A percentile compares a stretch with the other conserved stretches of the same genome.
Evolutionary conservation across 2,797 vertebrate genomes (phyloP).

Genomic region (Gorsachius magnificus): DNA sequence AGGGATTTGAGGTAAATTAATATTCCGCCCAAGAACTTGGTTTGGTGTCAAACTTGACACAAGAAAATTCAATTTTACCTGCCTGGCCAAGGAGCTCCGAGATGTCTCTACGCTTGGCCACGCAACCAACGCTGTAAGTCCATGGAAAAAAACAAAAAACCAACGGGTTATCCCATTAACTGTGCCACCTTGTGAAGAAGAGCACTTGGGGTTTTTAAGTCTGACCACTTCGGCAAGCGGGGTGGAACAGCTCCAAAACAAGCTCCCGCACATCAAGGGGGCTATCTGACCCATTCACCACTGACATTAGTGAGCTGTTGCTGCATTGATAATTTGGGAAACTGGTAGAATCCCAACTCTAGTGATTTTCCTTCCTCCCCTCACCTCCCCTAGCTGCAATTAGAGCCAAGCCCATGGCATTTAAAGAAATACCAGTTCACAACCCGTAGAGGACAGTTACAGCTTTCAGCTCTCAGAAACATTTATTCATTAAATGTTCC

Average conservation of each 20-base stretch:
- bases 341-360: not conserved
- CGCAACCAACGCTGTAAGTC: not conserved
- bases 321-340: not conserved
- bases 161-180: not conserved
- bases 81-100: not conserved
- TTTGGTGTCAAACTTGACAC: not conserved
- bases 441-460: not conserved
- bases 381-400: not conserved
- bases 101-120: not conserved
- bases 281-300: not conserved
- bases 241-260: not conserved
- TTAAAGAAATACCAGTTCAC: not conserved
- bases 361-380: not conserved
- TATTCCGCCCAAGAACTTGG: not conserved
- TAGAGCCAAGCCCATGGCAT: not conserved
- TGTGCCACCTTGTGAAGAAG: not conserved
- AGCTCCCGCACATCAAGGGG: not conserved
- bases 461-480: not conserved
- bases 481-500: not conserved
- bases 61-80: not conserved
- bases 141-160: too few relatives aligned
- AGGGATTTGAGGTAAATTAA: not conserved
- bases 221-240: not conserved
- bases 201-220: not conserved
- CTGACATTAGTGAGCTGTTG: not conserved